A percentile compares a stretch with the other conserved stretches of the same genome.
Evolutionary conservation across 2,113 vertebrate species (phyloP).

Genomic region (Cyrtonyx montezumae): DNA sequence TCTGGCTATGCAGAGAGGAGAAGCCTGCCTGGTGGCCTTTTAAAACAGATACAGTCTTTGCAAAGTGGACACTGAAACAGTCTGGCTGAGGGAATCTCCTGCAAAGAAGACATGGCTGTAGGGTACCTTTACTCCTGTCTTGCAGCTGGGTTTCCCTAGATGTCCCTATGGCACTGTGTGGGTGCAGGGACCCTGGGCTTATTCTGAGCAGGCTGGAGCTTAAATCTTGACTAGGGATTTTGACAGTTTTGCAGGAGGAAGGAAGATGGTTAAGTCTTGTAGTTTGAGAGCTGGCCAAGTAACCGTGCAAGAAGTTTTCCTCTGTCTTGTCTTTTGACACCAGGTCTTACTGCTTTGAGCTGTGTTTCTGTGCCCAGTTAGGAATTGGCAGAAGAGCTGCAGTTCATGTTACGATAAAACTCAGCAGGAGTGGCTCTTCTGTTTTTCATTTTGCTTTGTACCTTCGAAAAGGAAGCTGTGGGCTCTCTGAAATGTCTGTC

Average conservation of each 20-base stretch:
- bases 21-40: not conserved
- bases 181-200: not conserved
- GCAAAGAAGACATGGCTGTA: not conserved
- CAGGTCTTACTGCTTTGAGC: not conserved
- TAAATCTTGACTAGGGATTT: not conserved
- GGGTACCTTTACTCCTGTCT: not conserved
- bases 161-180: not conserved
- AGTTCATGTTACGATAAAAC: not conserved
- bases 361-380: not conserved
- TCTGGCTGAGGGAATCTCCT: not conserved
- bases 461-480: not conserved
- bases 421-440: not conserved
- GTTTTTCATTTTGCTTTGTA: not conserved
- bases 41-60: not conserved
- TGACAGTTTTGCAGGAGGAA: not conserved
- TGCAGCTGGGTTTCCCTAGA: not conserved
- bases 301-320: accelerated
- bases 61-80: not conserved
- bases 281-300: not conserved
- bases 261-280: not conserved
- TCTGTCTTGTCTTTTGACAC: not conserved
- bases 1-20: not conserved
- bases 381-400: accelerated
- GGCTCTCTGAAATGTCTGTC: not conserved
- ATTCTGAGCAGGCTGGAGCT: not conserved